These are phyloP conservation scores for Suricata suricatta DNA, from an alignment of 2,113 vertebrate genomes.

Conservation along the genomic window DNA sequence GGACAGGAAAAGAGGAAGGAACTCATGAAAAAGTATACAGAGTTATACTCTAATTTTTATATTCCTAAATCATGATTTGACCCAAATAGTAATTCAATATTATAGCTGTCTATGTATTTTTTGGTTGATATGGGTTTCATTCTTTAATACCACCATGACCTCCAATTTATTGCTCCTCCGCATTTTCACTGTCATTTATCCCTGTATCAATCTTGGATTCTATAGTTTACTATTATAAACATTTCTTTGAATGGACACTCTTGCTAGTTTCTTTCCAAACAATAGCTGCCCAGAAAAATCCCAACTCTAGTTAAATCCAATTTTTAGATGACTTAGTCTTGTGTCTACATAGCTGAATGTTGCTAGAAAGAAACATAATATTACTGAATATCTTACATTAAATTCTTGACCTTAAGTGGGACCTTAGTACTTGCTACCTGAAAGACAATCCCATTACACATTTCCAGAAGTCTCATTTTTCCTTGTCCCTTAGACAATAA, in stretches of 20 bases:
- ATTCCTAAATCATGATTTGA: not conserved
- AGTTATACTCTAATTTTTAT: not conserved
- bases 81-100: not conserved
- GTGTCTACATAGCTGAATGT: not conserved
- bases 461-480: not conserved
- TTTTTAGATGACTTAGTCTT: not conserved
- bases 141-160: not conserved
- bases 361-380: not conserved
- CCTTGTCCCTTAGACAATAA: not conserved
- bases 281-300: not conserved
- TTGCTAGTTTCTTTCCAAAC: not conserved
- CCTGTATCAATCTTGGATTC: not conserved
- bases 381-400: not conserved
- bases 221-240: not conserved
- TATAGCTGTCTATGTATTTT: not conserved
- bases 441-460: not conserved
- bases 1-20: not conserved
- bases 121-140: not conserved
- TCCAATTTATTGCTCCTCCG: too few species aligned
- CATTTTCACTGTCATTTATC: not conserved
- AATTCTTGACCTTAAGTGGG: not conserved
- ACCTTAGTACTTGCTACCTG: not conserved
- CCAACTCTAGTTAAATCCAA: not conserved
- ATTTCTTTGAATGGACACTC: not conserved
- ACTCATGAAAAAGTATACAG: not conserved